A percentile compares a stretch with the other conserved stretches of the same genome.
phyloP scores from a whole-genome alignment of 30 jellyfish, hydroid and myxozoan genomes.

The Sanderia malayensis region DNA sequence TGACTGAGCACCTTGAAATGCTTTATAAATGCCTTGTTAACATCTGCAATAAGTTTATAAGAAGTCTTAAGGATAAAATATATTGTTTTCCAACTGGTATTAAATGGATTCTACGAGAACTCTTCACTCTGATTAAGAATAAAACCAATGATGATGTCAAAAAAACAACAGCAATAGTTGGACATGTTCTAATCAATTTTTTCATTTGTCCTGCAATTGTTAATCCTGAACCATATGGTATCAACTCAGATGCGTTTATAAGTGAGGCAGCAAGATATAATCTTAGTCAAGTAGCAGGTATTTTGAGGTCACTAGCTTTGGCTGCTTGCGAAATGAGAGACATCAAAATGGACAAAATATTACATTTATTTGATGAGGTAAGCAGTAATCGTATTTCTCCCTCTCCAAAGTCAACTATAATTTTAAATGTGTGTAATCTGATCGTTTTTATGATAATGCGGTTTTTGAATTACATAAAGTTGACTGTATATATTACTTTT shows the following conservation, averaged over 20 bases:
- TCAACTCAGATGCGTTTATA: slow-evolving; percentile 88
- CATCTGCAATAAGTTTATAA: slow-evolving; percentile 69
- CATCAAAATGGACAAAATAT: slow-evolving; percentile 48
- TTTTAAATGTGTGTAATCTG: no score
- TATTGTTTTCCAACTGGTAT: slow-evolving; percentile 87
- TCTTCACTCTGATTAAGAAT: slow-evolving; percentile 22
- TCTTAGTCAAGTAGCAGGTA: slow-evolving; percentile 83
- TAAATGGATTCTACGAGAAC: slow-evolving; percentile 74
- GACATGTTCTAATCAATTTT: slow-evolving; percentile 73
- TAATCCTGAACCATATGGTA: slow-evolving; percentile 97
- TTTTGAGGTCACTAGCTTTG: slow-evolving; percentile 81
- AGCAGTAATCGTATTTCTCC: no score
- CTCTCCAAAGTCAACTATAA: no score
- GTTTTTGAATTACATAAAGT: no score
- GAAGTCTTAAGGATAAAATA: slow-evolving; percentile 71
- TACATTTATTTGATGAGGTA: slow-evolving; percentile 82
- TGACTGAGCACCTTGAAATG: slow-evolving; percentile 53
- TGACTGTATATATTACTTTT: no score
- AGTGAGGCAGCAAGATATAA: slow-evolving; percentile 91
- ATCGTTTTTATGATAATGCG: no score
- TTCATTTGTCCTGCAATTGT: slow-evolving; percentile 93
- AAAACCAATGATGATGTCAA: slow-evolving; percentile 54
- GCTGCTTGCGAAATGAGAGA: slow-evolving; percentile 90
- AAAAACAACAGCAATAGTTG: slow-evolving; percentile 78
- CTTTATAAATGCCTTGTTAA: slow-evolving; percentile 47